A percentile compares a stretch with the other conserved stretches of the same genome.
These are phyloP conservation scores for Ataeniobius toweri DNA, from an alignment of 2,797 vertebrate genomes.

Conservation along the genomic window DNA sequence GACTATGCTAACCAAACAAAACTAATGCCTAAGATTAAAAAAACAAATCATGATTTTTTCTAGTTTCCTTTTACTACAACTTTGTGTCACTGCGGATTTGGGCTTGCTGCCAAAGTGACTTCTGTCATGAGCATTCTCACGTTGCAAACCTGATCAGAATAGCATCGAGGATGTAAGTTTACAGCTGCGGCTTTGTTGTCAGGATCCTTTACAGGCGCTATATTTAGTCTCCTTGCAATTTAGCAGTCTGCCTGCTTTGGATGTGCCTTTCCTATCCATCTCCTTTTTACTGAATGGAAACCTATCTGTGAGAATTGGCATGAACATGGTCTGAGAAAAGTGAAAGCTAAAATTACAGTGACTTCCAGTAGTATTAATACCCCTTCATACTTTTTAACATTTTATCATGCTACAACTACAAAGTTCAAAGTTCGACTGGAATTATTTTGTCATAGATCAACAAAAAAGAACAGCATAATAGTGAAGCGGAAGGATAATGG, in stretches of 20 bases:
- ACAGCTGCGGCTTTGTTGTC: constrained; percentile 61
- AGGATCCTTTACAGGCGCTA: constrained; percentile 63
- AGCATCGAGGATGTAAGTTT: constrained; percentile 56
- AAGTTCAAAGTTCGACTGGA: neutral
- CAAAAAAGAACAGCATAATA: neutral
- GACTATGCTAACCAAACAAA: neutral
- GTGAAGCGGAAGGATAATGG: neutral
- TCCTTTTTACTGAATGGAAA: constrained; percentile 7
- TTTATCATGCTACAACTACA: neutral
- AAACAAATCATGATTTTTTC: constrained; percentile 7
- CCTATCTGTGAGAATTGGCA: constrained; percentile 1
- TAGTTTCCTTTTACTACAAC: constrained; percentile 22
- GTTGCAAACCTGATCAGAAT: constrained; percentile 63
- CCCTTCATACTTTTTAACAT: neutral
- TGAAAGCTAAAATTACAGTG: neutral
- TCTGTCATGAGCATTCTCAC: constrained; percentile 67
- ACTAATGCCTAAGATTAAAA: neutral
- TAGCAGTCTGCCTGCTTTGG: constrained; percentile 47
- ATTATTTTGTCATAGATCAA: neutral
- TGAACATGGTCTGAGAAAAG: constrained; percentile 1
- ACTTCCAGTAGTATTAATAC: neutral
- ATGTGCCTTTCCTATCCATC: constrained; percentile 24
- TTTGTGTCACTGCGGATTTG: constrained; percentile 32
- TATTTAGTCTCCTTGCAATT: constrained; percentile 60
- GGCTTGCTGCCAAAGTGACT: constrained; percentile 46